Base-by-base conservation (phyloP, 2,113 vertebrate species). In the Centropus unirufus region DNA sequence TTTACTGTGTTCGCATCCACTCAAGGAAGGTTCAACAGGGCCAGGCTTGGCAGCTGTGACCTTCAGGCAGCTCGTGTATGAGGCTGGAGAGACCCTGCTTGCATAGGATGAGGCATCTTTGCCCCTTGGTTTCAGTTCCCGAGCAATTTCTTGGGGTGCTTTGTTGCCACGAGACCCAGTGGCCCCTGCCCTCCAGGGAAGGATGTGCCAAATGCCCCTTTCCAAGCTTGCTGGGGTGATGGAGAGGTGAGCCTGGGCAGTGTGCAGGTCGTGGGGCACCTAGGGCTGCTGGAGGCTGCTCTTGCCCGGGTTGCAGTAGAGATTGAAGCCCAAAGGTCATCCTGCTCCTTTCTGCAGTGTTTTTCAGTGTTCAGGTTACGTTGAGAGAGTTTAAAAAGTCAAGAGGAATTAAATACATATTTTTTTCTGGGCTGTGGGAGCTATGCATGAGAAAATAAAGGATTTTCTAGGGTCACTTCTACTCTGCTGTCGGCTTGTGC, bases 111-210 rank as follows among this genome's bases (percentile, higher is more conserved):
- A 14, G 5, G 52, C 73, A 6, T 18, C 73, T 70, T 44, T 75
- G 73, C 19, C 76, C 72, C 52, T 62, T 74, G 0, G 0, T 27
- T 67, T 61, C 29, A 3, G 10, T 40, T 75, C 47, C 63, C 13
- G 14, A 22, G 49, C 2, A 0, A 5, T 74, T 69, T 68, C 52
- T 46, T 24, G 52, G 51, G 6, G 6, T 8, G 1, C 44, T 72
- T 11, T 61, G 5, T 26, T 61, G 82, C 44, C 67, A 18, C 40
- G 20, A 4, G 4, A 0, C 9, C n/a, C 13, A 0, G 1, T 4
- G 27, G 34, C 47, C 20, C 29, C 40, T 44, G 32, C 62, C 21
- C 39, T 70, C 10, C 1, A 1, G 57, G 42, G 61, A 78, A 32
- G 7, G 46, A 46, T 0, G 1, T 75, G 67, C 68, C 40, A 9